Base-by-base conservation (phyloP, 2,113 vertebrate species). In the Podarcis muralis region DNA sequence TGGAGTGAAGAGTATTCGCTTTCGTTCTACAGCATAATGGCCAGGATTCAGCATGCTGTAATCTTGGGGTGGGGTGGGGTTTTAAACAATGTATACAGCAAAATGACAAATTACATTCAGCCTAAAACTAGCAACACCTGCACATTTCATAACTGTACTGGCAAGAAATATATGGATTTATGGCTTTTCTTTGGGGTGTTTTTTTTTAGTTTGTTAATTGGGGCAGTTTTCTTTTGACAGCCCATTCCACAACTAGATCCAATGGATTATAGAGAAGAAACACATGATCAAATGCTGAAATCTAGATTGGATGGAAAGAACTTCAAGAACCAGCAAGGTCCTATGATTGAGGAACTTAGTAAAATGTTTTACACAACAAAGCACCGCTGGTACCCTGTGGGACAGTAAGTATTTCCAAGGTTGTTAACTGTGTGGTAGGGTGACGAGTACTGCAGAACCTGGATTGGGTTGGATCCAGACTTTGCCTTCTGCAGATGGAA, bases 361-460 rank as follows among this genome's bases (percentile, higher is more conserved):
- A 98, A 98, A 94, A 98, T 99, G 98, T 99, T 99, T 92, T 98
- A 98, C 91, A 99, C 99, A 85, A 99, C 99, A 11, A 99, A 99
- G 94, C 99, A 99, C 92, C 97, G 97, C 8, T 99, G 98, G 98
- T 99, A 98, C 95, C 99, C 99, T 35, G 78, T 93, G 43, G 99
- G 99, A 97, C 98, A 98, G 99, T 99, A 97, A 98, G 98, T 98
- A 87, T 79, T 85, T 37, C 85, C 88, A 68, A 79, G 0, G 1
- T 0, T 65, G 6, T 53, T 90, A 1, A 30, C 90, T 88, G 57
- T 35, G 27, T 16, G 53, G 11, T 35, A 40, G 48, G 35, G 59
- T 35, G 72, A 74, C 18, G 7, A 83, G 16, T 12, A 35, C 86
- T 43, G 82, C 86, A 43, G 25, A 89, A 76, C 88, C 1, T 23